Evolutionary conservation across 1,140 invertebrate genomes (phyloP), one percentile per base, ranked within the genome.

Genomic region (Episyrphus balteatus): DNA sequence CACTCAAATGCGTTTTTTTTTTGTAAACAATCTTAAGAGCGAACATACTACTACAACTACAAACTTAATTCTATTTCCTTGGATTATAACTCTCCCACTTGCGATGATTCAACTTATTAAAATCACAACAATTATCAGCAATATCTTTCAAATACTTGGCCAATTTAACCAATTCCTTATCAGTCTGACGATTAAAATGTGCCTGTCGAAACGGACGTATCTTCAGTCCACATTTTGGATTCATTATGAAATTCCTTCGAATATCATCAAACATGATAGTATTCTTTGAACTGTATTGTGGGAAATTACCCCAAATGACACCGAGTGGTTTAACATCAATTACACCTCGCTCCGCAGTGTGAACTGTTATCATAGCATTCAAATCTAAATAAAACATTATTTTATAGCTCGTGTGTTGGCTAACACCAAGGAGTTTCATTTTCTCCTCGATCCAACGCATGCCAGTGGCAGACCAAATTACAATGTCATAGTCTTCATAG

Each of bases 381-480:
- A 81, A 86, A 65, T 97, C 93, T 34, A 97, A 68, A 66, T 92
- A 86, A 69, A 95, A 97, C 53, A 86, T 80, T 51, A 98, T 88
- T 72, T 94, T 97, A 62, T 97, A 98, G 49, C 83, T 79, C 6
- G 81, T 73, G 72, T 96, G 82, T 21, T 70, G 78, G 1, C 81
- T 73, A 0, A 97, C 91, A 1, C 92, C 92, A 0, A 98, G 71
- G 18, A 96, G 68, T 46, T 86, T 85, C 92, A 98, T 96, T 71
- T 98, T 98, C 55, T 94, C 89, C 58, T 95, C 88, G 42, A 98
- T 96, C 92, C 92, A 98, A 57, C 91, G 94, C 92, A 97, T 97
- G 51, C 85, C 87, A 1, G 94, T 98, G 1, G 94, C 94, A 33
- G 94, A 96, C 92, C 87, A 88, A 52, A 89, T 90, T 0, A 88